phyloP scores from a whole-genome alignment of 2,888 invertebrate species.

The Eudasyphora cyanicolor region DNA sequence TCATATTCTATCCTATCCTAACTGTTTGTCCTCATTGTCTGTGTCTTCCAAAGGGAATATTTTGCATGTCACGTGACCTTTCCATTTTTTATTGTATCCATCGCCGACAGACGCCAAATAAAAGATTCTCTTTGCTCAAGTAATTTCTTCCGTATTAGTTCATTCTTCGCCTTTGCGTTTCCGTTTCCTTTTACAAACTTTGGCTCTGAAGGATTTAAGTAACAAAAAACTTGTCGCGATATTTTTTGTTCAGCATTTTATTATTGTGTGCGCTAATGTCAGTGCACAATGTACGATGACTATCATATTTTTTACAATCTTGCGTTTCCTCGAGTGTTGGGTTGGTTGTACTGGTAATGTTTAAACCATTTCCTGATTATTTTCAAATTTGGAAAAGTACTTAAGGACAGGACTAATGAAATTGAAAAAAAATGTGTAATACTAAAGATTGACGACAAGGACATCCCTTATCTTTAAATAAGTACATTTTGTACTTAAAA shows the following conservation, averaged over 20 bases:
- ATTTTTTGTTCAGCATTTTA: conserved; percentile 33
- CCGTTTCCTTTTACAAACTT: not conserved
- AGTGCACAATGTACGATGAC: conserved; percentile 31
- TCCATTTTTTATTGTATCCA: conserved; percentile 28
- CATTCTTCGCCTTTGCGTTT: not conserved
- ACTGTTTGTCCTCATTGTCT: conserved; percentile 10
- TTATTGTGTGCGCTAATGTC: conserved; percentile 41
- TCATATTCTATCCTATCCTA: too few species aligned
- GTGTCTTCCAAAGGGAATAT: not conserved
- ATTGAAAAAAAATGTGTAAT: too few species aligned
- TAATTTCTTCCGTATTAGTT: conserved; percentile 42
- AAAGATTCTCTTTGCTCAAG: conserved; percentile 32
- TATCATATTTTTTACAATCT: conserved; percentile 21
- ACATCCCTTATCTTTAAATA: too few species aligned
- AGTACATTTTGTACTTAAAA: too few species aligned
- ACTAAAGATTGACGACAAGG: too few species aligned
- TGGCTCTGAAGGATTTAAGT: not conserved
- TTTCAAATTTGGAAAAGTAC: not conserved
- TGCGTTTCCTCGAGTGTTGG: not conserved
- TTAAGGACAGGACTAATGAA: too few species aligned
- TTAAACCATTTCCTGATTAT: conserved; percentile 32
- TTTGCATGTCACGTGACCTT: conserved; percentile 45
- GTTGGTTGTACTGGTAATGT: not conserved
- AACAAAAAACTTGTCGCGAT: conserved; percentile 34
- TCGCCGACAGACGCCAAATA: conserved; percentile 6